Evolutionary conservation across 2,113 vertebrate species (phyloP), one percentile per base, ranked within the genome.

Genomic region (Sminthopsis crassicaudata): DNA sequence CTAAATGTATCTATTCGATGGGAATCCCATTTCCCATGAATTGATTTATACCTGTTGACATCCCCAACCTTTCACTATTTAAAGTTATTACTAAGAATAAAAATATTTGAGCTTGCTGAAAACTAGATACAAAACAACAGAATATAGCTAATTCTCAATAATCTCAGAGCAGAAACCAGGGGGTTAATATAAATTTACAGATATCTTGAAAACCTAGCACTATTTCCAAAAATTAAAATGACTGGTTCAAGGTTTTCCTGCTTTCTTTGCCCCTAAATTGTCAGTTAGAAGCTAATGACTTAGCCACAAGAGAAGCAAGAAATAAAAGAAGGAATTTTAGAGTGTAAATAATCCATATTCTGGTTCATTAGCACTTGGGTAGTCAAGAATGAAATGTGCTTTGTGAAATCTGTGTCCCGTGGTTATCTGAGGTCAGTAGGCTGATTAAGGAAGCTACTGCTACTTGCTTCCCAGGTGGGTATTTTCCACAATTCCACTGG

Each of bases 301-400:
- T 53, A 92, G 26, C 48, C 91, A 53, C 12, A 5, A 8, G 27
- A 12, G 89, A 96, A 93, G 46, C 42, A 52, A 93, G 93, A 93
- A 36, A 25, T 30, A 89, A 5, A 57, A 42, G 22, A 60, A 60
- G 16, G 90, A 90, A n/a, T 19, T 67, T 7, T 88, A 67, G 25
- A 89, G 46, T 89, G 10, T 54, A 91, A 36, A 42, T 89, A 27
- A 94, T 48, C 52, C 92, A 67, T 0, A 22, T 24, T 51, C 67
- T 50, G 90, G 60, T 53, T 8, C 46, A n/a, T 23, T 51, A 5
- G 1, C 8, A 42, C 7, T n/a, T 1, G 25, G 36, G 27, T 16
- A 23, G n/a, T 46, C 27, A 46, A 91, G n/a, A 89, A 36, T 42
- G 52, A 96, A 57, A 46, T 3, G 16, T 2, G 19, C 50, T 53